Conservation (phyloP, 2,888 invertebrate species). For the Heliothis peltigera region DNA sequence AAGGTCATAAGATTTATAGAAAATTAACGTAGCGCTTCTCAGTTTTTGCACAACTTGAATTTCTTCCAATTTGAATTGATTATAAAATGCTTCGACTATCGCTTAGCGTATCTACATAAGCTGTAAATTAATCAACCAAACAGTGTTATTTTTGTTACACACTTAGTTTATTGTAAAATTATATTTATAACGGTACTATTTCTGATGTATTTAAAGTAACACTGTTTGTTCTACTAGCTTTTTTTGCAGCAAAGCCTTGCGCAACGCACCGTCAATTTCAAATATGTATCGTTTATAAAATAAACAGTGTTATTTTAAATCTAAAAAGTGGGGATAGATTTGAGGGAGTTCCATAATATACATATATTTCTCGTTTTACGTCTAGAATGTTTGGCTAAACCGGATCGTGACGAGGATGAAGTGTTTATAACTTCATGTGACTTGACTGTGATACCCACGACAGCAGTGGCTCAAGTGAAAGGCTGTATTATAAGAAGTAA, state of each 20-base stretch:
- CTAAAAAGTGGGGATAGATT: conserved; percentile 15
- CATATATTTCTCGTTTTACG: conserved; percentile 51
- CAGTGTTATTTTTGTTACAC: conserved; percentile 71
- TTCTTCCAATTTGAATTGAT: not conserved
- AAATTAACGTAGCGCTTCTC: not conserved
- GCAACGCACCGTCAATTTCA: conserved; percentile 73
- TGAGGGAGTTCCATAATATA: conserved; percentile 12
- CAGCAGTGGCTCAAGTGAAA: conserved; percentile 68
- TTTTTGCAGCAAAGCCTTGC: conserved; percentile 64
- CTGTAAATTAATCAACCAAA: conserved; percentile 56
- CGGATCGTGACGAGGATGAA: conserved; percentile 74
- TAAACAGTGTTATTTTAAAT: conserved; percentile 80
- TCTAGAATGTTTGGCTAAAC: conserved; percentile 62
- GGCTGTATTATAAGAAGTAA: conserved; percentile 74
- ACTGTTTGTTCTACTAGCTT: conserved; percentile 73
- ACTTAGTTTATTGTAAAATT: not conserved
- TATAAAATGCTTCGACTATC: not conserved
- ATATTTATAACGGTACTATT: conserved; percentile 11
- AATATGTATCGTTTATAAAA: conserved; percentile 25
- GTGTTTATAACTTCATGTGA: conserved; percentile 78
- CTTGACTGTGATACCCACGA: conserved; percentile 69
- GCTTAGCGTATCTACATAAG: not conserved
- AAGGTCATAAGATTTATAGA: conserved; percentile 68
- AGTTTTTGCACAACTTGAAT: not conserved
- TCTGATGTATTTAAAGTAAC: conserved; percentile 71